phyloP scores from a whole-genome alignment of 2,797 vertebrate genomes.

The Cuniculus paca region DNA sequence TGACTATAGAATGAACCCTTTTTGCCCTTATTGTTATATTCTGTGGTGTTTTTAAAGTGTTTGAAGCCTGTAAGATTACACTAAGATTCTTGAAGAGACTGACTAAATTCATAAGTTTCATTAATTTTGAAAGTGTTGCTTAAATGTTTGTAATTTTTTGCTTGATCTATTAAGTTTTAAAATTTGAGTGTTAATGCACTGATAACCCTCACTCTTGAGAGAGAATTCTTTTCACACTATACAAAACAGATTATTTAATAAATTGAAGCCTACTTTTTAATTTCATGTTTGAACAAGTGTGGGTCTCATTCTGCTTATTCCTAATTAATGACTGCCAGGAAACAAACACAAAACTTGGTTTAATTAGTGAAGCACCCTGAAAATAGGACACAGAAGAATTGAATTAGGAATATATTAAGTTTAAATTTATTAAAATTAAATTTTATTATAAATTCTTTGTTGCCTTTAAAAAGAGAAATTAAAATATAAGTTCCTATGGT shows the following conservation, averaged over 20 bases:
- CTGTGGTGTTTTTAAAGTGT: slow-evolving; percentile 20
- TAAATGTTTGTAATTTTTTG: slow-evolving; percentile 19
- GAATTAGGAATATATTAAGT: slow-evolving; percentile 65
- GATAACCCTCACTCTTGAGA: neutral
- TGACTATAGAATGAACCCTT: neutral
- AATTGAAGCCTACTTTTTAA: slow-evolving; percentile 32
- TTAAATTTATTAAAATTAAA: slow-evolving; percentile 65
- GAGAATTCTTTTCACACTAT: neutral
- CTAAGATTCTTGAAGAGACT: slow-evolving; percentile 53
- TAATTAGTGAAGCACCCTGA: slow-evolving; percentile 55
- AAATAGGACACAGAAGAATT: slow-evolving; percentile 66
- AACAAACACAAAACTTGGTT: slow-evolving; percentile 66
- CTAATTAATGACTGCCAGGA: slow-evolving; percentile 61
- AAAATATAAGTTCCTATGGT: slow-evolving; percentile 43
- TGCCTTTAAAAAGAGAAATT: slow-evolving; percentile 54
- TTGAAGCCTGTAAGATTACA: neutral
- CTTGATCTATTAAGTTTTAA: neutral
- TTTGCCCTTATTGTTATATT: slow-evolving; percentile 38
- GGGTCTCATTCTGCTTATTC: slow-evolving; percentile 49
- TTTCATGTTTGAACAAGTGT: slow-evolving; percentile 59
- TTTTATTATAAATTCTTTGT: slow-evolving; percentile 49
- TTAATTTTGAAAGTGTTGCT: slow-evolving; percentile 49
- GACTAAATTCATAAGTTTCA: slow-evolving; percentile 43
- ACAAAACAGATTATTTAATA: slow-evolving; percentile 51
- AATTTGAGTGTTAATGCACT: slow-evolving; percentile 21